Base-by-base conservation (phyloP, 2,113 vertebrate genomes). In the Recurvirostra avosetta region DNA sequence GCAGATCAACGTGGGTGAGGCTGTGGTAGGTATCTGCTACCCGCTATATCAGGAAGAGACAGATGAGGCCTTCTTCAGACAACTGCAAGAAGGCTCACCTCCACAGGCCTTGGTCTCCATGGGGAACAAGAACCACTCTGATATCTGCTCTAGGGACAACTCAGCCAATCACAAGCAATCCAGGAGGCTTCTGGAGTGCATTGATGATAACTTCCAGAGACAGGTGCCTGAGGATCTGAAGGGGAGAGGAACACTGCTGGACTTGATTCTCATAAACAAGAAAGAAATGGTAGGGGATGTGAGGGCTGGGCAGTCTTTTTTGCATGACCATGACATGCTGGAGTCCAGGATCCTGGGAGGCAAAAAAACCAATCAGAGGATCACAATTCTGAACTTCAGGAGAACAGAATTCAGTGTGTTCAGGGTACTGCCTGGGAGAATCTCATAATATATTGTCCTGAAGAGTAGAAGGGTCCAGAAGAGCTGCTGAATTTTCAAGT, bases 281-380 rank as follows among this genome's bases (percentile, higher is more conserved):
- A 40, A 55, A 55, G 45, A 40, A 63, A 12, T 16, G 5, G 9
- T 23, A 19, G 15, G 8, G 29, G 7, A 25, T 40, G 3, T 40
- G 41, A 16, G 6, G 29, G 15, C 38, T 55, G 8, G 12, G 12
- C 15, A 47, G n/a, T 40, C 49, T 49, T 63, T 40, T 47, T 6
- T 40, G 19, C 12, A 19, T 78, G 38, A 53, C 34, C 22, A 15
- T 8, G 4, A 12, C 25, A 70, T 70, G 27, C 20, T 76, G 36
- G 6, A 41, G 15, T n/a, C 19, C 19, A 63, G n/a, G 19, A 71
- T 63, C 8, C 18, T 63, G 23, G 58, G 9, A 66, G 23, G 8
- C 27, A 53, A 47, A 47, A 75, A 1, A 15, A 1, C 2, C 13
- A 26, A 8, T 14, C 3, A 1, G 34, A 70, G 11, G 2, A 34